These are phyloP conservation scores for Melipona beecheii DNA, from an alignment of 2,888 invertebrate species.

Conservation along the genomic window DNA sequence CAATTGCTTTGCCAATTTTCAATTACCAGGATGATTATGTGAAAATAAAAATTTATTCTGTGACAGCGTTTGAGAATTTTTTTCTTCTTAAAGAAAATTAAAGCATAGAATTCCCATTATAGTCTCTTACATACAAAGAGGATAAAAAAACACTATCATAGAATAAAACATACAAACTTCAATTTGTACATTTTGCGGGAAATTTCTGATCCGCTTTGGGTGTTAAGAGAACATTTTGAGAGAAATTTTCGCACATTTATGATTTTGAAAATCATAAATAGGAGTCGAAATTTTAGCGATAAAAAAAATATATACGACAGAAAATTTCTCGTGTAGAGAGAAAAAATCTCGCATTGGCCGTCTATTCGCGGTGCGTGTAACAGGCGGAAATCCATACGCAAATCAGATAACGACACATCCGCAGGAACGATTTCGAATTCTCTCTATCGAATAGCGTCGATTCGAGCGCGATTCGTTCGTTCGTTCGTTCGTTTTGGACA, in stretches of 20 bases:
- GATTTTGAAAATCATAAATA: neutral
- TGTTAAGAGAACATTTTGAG: too few species aligned
- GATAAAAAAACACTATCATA: too few species aligned
- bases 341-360: conserved; percentile 35
- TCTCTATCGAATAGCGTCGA: conserved; percentile 17
- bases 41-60: too few species aligned
- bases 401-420: conserved; percentile 57
- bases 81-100: too few species aligned
- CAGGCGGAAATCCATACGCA: conserved; percentile 53
- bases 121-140: too few species aligned
- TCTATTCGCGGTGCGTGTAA: conserved; percentile 25
- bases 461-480: neutral
- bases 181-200: too few species aligned
- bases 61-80: too few species aligned
- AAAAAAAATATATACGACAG: neutral
- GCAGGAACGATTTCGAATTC: conserved; percentile 47
- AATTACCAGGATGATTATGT: too few species aligned
- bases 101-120: too few species aligned
- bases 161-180: too few species aligned
- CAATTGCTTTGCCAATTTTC: too few species aligned
- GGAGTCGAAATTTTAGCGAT: neutral
- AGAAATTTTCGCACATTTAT: neutral
- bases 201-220: too few species aligned
- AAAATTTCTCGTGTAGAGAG: conserved; percentile 20
- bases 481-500: neutral